Percentiles rank a stretch among this genome's conserved stretches.
Conservation (phyloP, 2,113 vertebrate species). For the Ceyx melanurus region DNA sequence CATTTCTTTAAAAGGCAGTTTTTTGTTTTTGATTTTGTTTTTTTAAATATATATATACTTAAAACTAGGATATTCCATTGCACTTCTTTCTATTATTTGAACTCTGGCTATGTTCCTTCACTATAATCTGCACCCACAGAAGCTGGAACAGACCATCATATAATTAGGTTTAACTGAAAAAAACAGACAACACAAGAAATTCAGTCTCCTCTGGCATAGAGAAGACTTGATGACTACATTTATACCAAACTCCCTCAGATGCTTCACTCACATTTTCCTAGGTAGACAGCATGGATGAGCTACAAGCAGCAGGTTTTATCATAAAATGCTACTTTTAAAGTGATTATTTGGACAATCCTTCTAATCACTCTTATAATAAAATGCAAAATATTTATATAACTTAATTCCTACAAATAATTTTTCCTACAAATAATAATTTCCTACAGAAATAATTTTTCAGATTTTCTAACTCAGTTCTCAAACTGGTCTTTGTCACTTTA, state of each 20-base stretch:
- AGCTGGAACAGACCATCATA: background rate
- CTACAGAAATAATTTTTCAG: background rate
- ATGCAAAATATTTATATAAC: background rate
- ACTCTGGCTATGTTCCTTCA: background rate
- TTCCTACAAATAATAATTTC: no score
- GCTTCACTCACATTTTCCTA: background rate
- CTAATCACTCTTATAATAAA: background rate
- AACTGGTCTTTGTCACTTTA: background rate
- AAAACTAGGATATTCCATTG: background rate
- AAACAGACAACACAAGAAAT: background rate
- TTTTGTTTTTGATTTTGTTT: no score
- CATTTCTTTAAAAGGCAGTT: background rate
- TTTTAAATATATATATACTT: background rate
- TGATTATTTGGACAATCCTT: background rate
- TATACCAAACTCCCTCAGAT: background rate
- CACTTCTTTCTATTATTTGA: background rate
- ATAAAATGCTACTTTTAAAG: background rate
- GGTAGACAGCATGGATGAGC: background rate
- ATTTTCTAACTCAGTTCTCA: background rate
- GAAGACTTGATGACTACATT: background rate
- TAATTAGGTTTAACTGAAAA: background rate
- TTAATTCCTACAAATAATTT: background rate
- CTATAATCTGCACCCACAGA: background rate
- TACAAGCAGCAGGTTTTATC: background rate
- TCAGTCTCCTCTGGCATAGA: background rate